Conservation (phyloP, 2,888 invertebrate genomes). For the Clistopyga incitator region DNA sequence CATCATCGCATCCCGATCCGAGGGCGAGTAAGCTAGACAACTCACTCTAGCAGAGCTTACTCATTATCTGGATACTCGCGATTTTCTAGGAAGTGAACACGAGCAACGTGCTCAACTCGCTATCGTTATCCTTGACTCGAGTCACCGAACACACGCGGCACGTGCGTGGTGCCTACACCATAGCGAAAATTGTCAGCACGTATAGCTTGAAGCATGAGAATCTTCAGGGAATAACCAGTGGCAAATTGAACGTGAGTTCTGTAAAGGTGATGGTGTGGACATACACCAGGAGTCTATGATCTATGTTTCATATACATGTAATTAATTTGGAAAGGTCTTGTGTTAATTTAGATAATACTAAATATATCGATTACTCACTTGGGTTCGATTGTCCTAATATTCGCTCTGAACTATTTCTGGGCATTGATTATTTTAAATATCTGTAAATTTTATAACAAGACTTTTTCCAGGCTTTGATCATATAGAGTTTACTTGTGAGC, state of each 20-base stretch:
- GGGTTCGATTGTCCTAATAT: no score
- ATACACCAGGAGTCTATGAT: neutral
- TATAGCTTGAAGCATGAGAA: constrained; percentile 26
- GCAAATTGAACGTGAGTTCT: neutral
- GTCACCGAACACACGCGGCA: constrained; percentile 58
- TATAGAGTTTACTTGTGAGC: no score
- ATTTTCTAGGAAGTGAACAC: constrained; percentile 75
- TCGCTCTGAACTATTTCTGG: no score
- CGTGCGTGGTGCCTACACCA: constrained; percentile 55
- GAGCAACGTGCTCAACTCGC: constrained; percentile 66
- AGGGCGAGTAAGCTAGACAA: constrained; percentile 11
- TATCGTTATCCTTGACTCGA: constrained; percentile 76
- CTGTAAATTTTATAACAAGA: no score
- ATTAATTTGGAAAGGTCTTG: no score
- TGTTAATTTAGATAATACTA: no score
- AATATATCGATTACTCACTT: no score
- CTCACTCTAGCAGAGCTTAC: constrained; percentile 40
- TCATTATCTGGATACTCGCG: constrained; percentile 73
- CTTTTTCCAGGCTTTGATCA: no score
- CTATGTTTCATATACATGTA: no score
- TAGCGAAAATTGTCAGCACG: neutral
- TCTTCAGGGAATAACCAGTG: constrained; percentile 30
- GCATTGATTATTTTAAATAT: no score
- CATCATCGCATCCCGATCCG: constrained; percentile 5
- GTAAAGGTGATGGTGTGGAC: neutral